Evolutionary conservation across 2,797 vertebrate genomes (phyloP).

Genomic region (Manis pentadactyla): DNA sequence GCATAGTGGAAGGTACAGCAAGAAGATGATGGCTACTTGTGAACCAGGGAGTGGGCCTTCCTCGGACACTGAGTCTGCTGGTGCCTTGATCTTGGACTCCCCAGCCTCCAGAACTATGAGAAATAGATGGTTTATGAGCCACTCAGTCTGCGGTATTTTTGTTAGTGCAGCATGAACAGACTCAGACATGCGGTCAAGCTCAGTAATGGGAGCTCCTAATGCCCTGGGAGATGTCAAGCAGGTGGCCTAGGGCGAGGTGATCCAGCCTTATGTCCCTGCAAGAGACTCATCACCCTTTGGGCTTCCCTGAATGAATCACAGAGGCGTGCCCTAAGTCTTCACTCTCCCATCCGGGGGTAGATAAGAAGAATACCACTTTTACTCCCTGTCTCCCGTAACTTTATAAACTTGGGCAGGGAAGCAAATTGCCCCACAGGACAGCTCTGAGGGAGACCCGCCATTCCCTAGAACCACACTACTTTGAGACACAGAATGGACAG

Average conservation of each 20-base stretch:
- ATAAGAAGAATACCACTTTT: background rate
- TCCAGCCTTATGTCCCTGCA: background rate
- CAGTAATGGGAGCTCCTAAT: background rate
- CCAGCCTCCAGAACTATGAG: background rate
- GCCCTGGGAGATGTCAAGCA: background rate
- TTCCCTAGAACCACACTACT: background rate
- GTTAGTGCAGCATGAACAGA: background rate
- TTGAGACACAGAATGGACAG: background rate
- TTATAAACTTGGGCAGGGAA: background rate
- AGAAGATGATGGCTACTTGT: background rate
- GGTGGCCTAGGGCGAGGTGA: background rate
- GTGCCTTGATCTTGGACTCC: background rate
- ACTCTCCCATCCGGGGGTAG: background rate
- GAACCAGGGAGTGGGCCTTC: background rate
- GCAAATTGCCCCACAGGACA: background rate
- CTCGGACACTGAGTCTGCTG: background rate
- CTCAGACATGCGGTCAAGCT: background rate
- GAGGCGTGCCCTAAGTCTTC: background rate
- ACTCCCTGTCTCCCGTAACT: background rate
- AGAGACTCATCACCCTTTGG: background rate
- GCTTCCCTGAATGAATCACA: background rate
- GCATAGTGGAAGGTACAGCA: background rate
- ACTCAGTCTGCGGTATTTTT: background rate
- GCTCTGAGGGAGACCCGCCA: background rate
- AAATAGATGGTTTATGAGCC: background rate